These are phyloP conservation scores for Creontiades dilutus DNA, from an alignment of 2,888 invertebrate species.

Conservation along the genomic window DNA sequence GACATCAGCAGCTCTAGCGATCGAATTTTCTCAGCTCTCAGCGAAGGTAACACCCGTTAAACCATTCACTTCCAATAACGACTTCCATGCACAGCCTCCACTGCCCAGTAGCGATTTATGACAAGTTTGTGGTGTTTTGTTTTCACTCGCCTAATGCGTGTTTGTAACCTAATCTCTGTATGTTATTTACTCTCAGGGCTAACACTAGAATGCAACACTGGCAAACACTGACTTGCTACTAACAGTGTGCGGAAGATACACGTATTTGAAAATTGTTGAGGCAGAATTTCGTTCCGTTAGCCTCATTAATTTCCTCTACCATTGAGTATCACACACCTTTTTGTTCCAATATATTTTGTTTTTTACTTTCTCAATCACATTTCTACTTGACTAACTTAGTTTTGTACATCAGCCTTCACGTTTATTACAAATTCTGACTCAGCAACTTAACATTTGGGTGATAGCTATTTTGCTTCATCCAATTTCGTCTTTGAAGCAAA, in stretches of 20 bases:
- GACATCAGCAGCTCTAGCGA: conserved; percentile 81
- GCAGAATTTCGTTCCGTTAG: conserved; percentile 9
- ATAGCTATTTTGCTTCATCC: conserved; percentile 44
- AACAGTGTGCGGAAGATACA: not conserved
- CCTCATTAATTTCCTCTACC: not conserved
- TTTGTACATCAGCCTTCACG: not conserved
- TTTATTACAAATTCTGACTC: conserved; percentile 20
- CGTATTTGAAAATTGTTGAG: conserved; percentile 20
- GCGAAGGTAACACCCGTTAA: conserved; percentile 77
- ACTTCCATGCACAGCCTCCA: conserved; percentile 63
- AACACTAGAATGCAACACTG: conserved; percentile 32
- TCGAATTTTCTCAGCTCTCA: conserved; percentile 77
- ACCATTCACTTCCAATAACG: not conserved
- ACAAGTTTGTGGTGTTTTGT: conserved; percentile 49
- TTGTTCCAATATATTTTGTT: too few relatives aligned
- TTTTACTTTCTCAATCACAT: not conserved
- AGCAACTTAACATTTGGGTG: conserved; percentile 30
- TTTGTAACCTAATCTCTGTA: conserved; percentile 22
- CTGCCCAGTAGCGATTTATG: conserved; percentile 57
- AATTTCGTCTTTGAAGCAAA: conserved; percentile 55
- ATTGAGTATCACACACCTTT: too few relatives aligned
- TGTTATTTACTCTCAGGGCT: conserved; percentile 28
- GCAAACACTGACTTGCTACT: conserved; percentile 18
- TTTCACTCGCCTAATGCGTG: not conserved
- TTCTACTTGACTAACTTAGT: not conserved